Evolutionary conservation across 2,888 invertebrate genomes (phyloP).

Genomic region (Phortica okadai): DNA sequence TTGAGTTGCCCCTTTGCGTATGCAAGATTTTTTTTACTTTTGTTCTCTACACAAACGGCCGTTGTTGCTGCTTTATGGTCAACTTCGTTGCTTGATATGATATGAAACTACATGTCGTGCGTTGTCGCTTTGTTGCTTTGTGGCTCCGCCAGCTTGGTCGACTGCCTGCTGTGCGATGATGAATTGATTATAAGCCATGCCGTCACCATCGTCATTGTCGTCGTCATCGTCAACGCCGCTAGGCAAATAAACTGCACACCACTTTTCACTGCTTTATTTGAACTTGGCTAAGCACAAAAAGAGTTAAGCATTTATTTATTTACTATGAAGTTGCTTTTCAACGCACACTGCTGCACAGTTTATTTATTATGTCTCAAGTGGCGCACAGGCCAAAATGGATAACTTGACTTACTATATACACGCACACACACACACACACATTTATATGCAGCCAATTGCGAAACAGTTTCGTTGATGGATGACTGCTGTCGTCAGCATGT

Average conservation of each 20-base stretch:
- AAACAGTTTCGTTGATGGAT: slow-evolving; percentile 26
- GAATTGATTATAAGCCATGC: slow-evolving; percentile 24
- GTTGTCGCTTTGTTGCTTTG: slow-evolving; percentile 2
- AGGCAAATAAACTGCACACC: slow-evolving; percentile 5
- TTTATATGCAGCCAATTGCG: slow-evolving; percentile 12
- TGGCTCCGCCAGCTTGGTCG: neutral
- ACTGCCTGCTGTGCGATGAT: slow-evolving; percentile 22
- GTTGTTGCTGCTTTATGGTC: neutral
- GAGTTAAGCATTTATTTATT: slow-evolving; percentile 29
- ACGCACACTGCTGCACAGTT: slow-evolving; percentile 2
- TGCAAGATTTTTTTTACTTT: neutral
- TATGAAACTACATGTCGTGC: neutral
- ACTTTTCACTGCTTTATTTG: slow-evolving; percentile 17
- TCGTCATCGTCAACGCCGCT: neutral
- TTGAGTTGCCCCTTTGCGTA: slow-evolving; percentile 11
- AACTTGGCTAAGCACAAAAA: slow-evolving; percentile 25
- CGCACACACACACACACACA: neutral
- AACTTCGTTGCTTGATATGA: neutral
- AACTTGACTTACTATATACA: slow-evolving; percentile 17
- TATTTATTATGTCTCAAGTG: slow-evolving; percentile 31
- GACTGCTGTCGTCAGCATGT: slow-evolving; percentile 20
- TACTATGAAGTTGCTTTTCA: neutral
- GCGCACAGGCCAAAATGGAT: slow-evolving; percentile 20
- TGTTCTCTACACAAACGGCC: neutral
- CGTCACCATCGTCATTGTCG: neutral